phyloP scores from a whole-genome alignment of 1,140 invertebrate genomes.

The Temnothorax nylanderi region DNA sequence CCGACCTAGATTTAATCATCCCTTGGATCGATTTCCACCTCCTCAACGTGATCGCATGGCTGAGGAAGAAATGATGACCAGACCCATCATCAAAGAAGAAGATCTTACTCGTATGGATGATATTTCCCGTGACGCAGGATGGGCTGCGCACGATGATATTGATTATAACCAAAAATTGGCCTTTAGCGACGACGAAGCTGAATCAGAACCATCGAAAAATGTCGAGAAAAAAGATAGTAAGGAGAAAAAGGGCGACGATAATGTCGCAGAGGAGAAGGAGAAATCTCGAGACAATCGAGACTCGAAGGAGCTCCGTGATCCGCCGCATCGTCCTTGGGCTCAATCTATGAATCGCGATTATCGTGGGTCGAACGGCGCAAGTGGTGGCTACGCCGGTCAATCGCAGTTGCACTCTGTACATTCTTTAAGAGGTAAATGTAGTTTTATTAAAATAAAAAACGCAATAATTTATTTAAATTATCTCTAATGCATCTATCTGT shows the following conservation, averaged over 20 bases:
- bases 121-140: slow-evolving; percentile 94
- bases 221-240: slow-evolving; percentile 71
- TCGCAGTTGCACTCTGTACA: slow-evolving; percentile 78
- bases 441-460: not conserved
- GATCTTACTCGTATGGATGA: slow-evolving; percentile 97
- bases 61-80: slow-evolving; percentile 84
- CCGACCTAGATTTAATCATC: slow-evolving; percentile 84
- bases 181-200: slow-evolving; percentile 96
- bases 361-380: slow-evolving; percentile 77
- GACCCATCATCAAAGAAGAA: slow-evolving; percentile 96
- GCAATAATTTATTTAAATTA: not conserved
- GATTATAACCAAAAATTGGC: slow-evolving; percentile 98
- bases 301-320: slow-evolving; percentile 73
- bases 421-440: slow-evolving; percentile 77
- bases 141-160: slow-evolving; percentile 96
- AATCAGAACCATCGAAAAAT: slow-evolving; percentile 75
- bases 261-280: slow-evolving; percentile 74
- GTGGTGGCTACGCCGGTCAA: slow-evolving; percentile 72
- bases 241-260: slow-evolving; percentile 79
- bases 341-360: slow-evolving; percentile 79
- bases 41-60: slow-evolving; percentile 79
- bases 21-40: slow-evolving; percentile 79
- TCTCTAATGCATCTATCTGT: not conserved
- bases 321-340: slow-evolving; percentile 80
- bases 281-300: slow-evolving; percentile 78